These are phyloP conservation scores for Eunapius fragilis DNA, from an alignment of 37 sponge, comb jelly and placozoan species.

Conservation along the genomic window DNA sequence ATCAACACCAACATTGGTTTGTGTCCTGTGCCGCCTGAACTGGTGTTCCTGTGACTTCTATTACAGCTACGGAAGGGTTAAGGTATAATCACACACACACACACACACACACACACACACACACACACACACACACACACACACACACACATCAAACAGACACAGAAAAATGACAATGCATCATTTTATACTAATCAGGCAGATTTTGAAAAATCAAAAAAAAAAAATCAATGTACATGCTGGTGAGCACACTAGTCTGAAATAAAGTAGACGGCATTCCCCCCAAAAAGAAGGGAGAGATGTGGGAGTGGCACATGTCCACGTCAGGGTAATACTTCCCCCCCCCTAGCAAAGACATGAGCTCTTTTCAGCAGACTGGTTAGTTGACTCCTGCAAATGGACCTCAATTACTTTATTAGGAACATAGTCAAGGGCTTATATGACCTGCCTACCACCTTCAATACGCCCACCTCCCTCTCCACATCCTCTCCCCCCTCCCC, in stretches of 20 bases:
- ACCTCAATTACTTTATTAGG: constrained; percentile 59
- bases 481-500: not conserved
- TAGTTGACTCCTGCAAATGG: constrained; percentile 51
- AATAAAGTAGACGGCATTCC: not conserved
- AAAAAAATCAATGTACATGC: not conserved
- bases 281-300: not conserved
- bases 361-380: constrained; percentile 16
- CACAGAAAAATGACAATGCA: not conserved
- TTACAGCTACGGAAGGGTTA: not conserved
- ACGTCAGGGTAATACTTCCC: not conserved
- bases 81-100: not conserved
- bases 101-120: too few species aligned
- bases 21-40: not conserved
- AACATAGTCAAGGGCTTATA: not conserved
- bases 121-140: too few species aligned
- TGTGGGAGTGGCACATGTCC: not conserved
- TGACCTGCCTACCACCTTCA: not conserved
- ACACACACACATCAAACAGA: not conserved
- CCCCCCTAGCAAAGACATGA: constrained; percentile 41
- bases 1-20: not conserved
- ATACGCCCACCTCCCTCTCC: not conserved
- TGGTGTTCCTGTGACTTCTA: not conserved
- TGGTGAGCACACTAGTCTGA: not conserved
- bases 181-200: not conserved
- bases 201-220: not conserved